Evolutionary conservation across 2,888 invertebrate genomes (phyloP).

Genomic region (Eledona agricola): DNA sequence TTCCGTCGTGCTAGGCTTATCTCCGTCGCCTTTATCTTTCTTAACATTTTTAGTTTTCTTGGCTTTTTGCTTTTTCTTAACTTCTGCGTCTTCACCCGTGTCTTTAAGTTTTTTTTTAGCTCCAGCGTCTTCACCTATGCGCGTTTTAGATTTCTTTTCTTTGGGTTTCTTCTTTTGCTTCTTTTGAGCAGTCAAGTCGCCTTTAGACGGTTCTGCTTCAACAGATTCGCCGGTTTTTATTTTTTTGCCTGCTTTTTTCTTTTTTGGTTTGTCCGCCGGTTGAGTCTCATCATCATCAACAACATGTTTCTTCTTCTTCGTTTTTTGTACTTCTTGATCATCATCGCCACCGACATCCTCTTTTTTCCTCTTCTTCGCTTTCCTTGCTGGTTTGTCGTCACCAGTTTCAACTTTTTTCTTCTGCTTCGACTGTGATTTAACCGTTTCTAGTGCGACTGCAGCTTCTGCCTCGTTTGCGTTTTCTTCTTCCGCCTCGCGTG

Average conservation of each 20-base stretch:
- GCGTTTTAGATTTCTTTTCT: neutral
- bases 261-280: neutral
- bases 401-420: no score
- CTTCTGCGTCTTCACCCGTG: neutral
- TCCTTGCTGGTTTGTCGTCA: neutral
- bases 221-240: conserved; percentile 5
- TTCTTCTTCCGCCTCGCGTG: no score
- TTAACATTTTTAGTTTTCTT: neutral
- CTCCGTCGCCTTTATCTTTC: neutral
- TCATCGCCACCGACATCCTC: neutral
- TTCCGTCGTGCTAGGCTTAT: neutral
- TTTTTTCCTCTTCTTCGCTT: conserved; percentile 3
- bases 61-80: neutral
- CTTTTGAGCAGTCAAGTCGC: neutral
- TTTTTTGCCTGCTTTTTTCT: conserved; percentile 1
- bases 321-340: neutral
- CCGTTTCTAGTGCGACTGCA: no score
- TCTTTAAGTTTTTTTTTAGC: neutral
- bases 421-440: neutral
- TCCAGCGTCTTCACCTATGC: conserved; percentile 2
- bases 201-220: neutral
- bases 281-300: neutral
- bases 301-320: neutral
- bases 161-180: conserved; percentile 4
- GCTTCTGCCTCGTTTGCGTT: no score